Percentiles rank a stretch among this genome's conserved stretches.
Conservation (phyloP, 2,888 invertebrate species). For the Lasioglossum oenotherae region DNA sequence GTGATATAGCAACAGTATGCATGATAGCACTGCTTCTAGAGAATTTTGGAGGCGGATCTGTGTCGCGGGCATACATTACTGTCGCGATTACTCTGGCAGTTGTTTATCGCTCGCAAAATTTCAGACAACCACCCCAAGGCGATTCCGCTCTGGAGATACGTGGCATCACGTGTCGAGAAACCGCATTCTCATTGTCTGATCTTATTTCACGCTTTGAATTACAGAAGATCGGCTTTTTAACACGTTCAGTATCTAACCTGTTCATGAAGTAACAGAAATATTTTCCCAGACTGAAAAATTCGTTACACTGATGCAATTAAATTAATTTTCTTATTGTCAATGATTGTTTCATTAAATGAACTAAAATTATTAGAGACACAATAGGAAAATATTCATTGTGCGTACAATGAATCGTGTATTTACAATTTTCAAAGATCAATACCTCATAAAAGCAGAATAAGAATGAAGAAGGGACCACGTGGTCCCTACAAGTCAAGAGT, state of each 20-base stretch:
- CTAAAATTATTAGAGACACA: too few species aligned
- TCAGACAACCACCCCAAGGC: constrained; percentile 5
- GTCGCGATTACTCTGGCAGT: constrained; percentile 60
- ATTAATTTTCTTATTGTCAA: too few species aligned
- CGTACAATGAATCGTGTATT: too few species aligned
- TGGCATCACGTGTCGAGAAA: constrained; percentile 7
- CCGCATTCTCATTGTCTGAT: not conserved
- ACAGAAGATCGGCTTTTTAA: not conserved
- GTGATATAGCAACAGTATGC: not conserved
- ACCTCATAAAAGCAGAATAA: too few species aligned
- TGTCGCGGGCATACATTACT: constrained; percentile 27
- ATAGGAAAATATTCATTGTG: too few species aligned
- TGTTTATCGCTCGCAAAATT: constrained; percentile 66
- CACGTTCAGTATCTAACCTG: not conserved
- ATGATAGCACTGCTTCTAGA: not conserved
- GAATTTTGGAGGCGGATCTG: not conserved
- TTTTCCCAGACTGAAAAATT: not conserved
- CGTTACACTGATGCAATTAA: too few species aligned
- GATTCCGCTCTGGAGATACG: constrained; percentile 38
- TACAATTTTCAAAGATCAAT: too few species aligned
- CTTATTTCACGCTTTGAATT: not conserved
- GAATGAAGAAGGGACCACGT: too few species aligned
- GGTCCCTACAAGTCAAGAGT: too few species aligned
- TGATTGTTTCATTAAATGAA: too few species aligned
- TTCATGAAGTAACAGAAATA: not conserved